phyloP scores from a whole-genome alignment of 2,888 invertebrate species.

The Chrysopilus asiliformis region DNA sequence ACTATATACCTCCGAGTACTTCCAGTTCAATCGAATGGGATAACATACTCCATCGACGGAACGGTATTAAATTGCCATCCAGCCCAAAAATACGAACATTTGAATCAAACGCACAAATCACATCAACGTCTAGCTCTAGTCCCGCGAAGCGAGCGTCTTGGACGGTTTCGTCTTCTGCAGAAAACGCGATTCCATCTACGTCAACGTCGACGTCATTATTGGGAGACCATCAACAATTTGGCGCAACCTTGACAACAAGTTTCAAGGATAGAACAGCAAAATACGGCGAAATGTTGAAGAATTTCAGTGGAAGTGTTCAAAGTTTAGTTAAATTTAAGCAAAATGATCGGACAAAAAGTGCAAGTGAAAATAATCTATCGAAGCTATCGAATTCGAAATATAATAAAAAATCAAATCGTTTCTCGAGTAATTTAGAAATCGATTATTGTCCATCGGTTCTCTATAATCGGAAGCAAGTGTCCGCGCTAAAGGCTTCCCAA shows the following conservation, averaged over 20 bases:
- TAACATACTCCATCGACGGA: conserved; percentile 12
- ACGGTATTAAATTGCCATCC: conserved; percentile 5
- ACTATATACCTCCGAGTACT: too few species aligned
- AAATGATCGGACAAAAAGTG: conserved; percentile 9
- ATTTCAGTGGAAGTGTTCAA: conserved; percentile 13
- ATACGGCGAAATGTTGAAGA: conserved; percentile 7
- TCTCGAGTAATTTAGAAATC: conserved; percentile 1
- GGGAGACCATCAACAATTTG: conserved; percentile 4
- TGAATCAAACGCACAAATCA: too few species aligned
- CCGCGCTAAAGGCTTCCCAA: conserved; percentile 1
- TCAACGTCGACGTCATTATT: conserved; percentile 2
- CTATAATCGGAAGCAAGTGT: conserved; percentile 10
- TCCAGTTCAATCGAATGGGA: conserved; percentile 13
- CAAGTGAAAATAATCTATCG: conserved; percentile 15
- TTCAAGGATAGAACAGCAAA: neutral
- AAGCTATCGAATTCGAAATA: conserved; percentile 5
- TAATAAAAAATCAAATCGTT: conserved; percentile 4
- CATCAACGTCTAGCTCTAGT: neutral
- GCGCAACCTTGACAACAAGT: too few species aligned
- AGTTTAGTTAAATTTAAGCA: conserved; percentile 9
- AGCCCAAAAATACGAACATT: too few species aligned
- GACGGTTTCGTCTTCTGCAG: neutral
- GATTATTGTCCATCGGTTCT: conserved; percentile 16
- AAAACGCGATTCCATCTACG: neutral
- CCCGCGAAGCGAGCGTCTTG: neutral